Percentiles rank a stretch among this genome's conserved stretches.
Conservation (phyloP, 2,113 vertebrate genomes). For the Buteo buteo region DNA sequence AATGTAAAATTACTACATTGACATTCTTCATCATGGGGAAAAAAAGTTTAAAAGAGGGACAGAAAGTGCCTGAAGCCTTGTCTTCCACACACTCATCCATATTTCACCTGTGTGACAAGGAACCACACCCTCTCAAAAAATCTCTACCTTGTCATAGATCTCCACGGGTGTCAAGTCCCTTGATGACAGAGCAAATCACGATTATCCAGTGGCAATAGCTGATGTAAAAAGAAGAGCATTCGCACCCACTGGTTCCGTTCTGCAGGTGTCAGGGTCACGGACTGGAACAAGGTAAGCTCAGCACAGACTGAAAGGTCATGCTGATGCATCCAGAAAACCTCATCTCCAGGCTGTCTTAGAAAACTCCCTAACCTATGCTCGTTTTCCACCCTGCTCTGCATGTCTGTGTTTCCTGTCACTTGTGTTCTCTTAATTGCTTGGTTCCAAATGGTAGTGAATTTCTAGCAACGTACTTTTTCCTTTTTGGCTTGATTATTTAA, state of each 20-base stretch:
- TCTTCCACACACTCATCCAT: background rate
- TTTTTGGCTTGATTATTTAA: background rate
- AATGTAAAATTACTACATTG: background rate
- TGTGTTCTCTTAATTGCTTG: background rate
- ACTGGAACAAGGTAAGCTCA: background rate
- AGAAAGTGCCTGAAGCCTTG: background rate
- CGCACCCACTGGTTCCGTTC: background rate
- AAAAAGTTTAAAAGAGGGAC: background rate
- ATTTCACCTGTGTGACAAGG: background rate
- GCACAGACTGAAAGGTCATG: background rate
- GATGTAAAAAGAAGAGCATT: background rate
- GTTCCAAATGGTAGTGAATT: background rate
- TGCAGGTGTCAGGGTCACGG: background rate
- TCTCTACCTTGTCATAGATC: background rate
- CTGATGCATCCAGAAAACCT: background rate
- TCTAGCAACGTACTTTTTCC: background rate
- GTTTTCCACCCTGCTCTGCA: background rate
- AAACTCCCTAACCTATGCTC: background rate
- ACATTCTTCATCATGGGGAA: background rate
- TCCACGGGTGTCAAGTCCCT: no score
- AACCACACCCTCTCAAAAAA: background rate
- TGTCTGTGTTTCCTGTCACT: background rate
- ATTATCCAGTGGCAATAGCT: background rate
- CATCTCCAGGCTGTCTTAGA: background rate
- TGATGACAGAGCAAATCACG: background rate